Evolutionary conservation across 2,113 vertebrate species (phyloP), one percentile per base, ranked within the genome.

Genomic region (Nesospiza acunhae): DNA sequence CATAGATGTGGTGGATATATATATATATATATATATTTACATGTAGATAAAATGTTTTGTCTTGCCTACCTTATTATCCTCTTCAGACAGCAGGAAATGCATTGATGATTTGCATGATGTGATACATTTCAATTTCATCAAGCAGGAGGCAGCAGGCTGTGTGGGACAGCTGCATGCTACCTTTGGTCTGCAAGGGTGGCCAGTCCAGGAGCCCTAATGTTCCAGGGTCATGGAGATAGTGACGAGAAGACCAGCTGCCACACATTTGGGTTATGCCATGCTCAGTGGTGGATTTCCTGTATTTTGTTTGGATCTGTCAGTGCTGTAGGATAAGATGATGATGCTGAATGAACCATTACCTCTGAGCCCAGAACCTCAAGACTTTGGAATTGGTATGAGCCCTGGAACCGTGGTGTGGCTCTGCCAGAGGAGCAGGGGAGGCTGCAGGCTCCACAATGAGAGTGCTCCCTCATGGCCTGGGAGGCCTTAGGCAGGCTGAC

Each of bases 261-360:
- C 18, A 2, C 8, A 0, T 41, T 5, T 23, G 22, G 13, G 27
- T 62, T 44, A 6, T 27, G 27, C 10, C 30, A 4, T 0, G 0
- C n/a, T 62, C 21, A 17, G 24, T 11, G 15, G 21, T 42, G 1
- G 17, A 7, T 47, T 66, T 68, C 28, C 35, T 46, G 4, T 55
- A 1, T n/a, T n/a, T 44, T 27, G 24, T 7, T 28, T 39, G n/a
- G 13, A 33, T 58, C 24, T 50, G 1, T 52, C 23, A 5, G 30
- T 84, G 68, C 39, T 42, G 28, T 80, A n/a, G 44, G 13, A 2
- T n/a, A 22, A 14, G 41, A 16, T 35, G 44, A 14, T 52, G 41
- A 28, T 19, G 1, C 0, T 7, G 44, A 64, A 27, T 42, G 39
- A 74, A 20, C 41, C 15, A 0, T 79, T 58, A 14, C 4, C 19